Percentiles rank a stretch among this genome's conserved stretches.
phyloP scores from a whole-genome alignment of 1,140 invertebrate species.

The Riptortus pedestris region DNA sequence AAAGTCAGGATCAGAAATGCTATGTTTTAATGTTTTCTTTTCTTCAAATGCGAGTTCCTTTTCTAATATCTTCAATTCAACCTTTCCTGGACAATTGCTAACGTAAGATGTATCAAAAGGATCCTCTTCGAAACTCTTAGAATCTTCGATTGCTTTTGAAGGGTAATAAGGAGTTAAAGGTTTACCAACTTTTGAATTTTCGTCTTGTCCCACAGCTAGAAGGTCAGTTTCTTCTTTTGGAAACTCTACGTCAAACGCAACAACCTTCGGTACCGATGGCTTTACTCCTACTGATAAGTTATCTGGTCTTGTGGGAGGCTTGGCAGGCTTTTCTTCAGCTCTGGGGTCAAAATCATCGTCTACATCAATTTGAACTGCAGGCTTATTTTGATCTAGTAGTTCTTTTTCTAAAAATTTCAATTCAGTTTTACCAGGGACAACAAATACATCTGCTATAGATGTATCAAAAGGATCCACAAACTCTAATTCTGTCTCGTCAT shows the following conservation, averaged over 20 bases:
- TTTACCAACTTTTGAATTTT: conserved; percentile 46
- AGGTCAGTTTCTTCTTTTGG: conserved; percentile 44
- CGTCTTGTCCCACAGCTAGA: conserved; percentile 47
- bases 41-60: conserved; percentile 44
- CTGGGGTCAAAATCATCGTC: conserved; percentile 65
- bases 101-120: conserved; percentile 77
- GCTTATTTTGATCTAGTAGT: conserved; percentile 40
- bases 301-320: conserved; percentile 28
- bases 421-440: conserved; percentile 62
- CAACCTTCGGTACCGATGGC: conserved; percentile 43
- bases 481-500: conserved; percentile 38
- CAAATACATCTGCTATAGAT: conserved; percentile 55
- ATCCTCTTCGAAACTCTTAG: conserved; percentile 39
- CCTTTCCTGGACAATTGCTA: conserved; percentile 54
- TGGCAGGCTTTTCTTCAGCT: conserved; percentile 35
- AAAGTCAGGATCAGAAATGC: conserved; percentile 50
- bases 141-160: conserved; percentile 20
- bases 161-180: conserved; percentile 61
- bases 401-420: conserved; percentile 68
- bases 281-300: conserved; percentile 29
- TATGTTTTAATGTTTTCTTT: conserved; percentile 32
- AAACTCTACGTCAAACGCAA: conserved; percentile 56
- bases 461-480: conserved; percentile 80
- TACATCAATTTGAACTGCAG: conserved; percentile 30
- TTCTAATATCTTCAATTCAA: conserved; percentile 61